Evolutionary conservation across 2,113 vertebrate species (phyloP).

Genomic region (Prietella phreatophila): DNA sequence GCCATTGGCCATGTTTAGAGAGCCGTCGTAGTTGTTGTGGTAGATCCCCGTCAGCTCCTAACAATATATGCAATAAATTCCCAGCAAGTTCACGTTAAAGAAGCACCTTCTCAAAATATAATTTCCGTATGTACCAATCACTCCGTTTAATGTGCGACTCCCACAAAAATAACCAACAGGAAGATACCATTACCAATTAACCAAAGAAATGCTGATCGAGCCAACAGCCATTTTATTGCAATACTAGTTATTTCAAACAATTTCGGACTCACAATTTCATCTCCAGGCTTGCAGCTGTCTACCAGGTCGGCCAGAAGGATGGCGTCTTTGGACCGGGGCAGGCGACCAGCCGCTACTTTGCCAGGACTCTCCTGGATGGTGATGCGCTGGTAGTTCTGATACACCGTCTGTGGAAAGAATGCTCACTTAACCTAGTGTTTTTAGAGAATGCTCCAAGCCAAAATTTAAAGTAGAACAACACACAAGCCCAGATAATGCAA

Average conservation of each 20-base stretch:
- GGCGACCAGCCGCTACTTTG: conserved; percentile 89
- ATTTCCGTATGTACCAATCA: not conserved
- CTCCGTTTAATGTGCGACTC: not conserved
- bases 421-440: not conserved
- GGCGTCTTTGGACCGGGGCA: conserved; percentile 95
- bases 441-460: not conserved
- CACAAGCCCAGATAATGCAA: not conserved
- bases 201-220: not conserved
- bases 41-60: conserved; percentile 97
- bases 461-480: not conserved
- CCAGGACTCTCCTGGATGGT: conserved; percentile 96
- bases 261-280: conserved; percentile 86
- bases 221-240: not conserved
- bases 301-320: conserved; percentile 93
- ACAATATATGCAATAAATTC: not conserved
- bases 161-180: not conserved
- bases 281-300: conserved; percentile 93
- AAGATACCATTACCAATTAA: not conserved
- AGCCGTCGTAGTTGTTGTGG: conserved; percentile 97
- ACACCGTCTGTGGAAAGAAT: conserved; percentile 80
- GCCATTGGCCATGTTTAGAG: conserved; percentile 90
- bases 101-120: not conserved
- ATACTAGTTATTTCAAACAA: not conserved
- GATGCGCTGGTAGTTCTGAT: conserved; percentile 98
- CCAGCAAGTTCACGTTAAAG: not conserved